Conservation (phyloP, 1,140 invertebrate species). For the Parasteatoda tepidariorum region DNA sequence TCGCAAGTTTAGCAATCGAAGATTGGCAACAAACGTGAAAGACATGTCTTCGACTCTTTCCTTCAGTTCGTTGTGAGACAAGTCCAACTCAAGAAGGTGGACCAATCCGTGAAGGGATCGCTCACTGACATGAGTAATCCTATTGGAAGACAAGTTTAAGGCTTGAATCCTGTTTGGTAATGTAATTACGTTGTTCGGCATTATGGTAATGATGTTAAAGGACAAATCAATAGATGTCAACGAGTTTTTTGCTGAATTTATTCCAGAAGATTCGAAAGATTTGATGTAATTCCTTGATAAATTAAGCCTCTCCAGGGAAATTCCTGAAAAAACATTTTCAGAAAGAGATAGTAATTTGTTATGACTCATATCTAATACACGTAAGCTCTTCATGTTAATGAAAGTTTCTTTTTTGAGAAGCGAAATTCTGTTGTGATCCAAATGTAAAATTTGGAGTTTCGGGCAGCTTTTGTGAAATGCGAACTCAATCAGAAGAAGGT, state of each 20-base stretch:
- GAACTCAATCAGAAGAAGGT: slow-evolving; percentile 70
- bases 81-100: slow-evolving; percentile 80
- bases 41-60: background rate
- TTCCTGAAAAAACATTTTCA: slow-evolving; percentile 63
- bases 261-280: background rate
- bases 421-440: slow-evolving; percentile 75
- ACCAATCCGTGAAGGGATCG: slow-evolving; percentile 79
- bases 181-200: background rate
- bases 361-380: slow-evolving; percentile 78
- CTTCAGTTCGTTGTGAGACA: slow-evolving; percentile 66
- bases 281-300: slow-evolving; percentile 52
- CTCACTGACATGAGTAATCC: slow-evolving; percentile 78
- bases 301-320: slow-evolving; percentile 53
- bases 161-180: slow-evolving; percentile 14
- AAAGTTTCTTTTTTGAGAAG: background rate
- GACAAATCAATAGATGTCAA: slow-evolving; percentile 24
- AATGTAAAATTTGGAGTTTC: slow-evolving; percentile 65
- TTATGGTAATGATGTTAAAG: background rate
- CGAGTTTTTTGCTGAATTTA: background rate
- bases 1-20: background rate
- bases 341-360: slow-evolving; percentile 82
- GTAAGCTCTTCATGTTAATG: background rate
- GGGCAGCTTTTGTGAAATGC: slow-evolving; percentile 64
- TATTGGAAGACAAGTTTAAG: slow-evolving; percentile 71
- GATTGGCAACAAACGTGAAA: background rate